Base-by-base conservation (phyloP, 2,797 vertebrate genomes). In the Australoheros facetus region DNA sequence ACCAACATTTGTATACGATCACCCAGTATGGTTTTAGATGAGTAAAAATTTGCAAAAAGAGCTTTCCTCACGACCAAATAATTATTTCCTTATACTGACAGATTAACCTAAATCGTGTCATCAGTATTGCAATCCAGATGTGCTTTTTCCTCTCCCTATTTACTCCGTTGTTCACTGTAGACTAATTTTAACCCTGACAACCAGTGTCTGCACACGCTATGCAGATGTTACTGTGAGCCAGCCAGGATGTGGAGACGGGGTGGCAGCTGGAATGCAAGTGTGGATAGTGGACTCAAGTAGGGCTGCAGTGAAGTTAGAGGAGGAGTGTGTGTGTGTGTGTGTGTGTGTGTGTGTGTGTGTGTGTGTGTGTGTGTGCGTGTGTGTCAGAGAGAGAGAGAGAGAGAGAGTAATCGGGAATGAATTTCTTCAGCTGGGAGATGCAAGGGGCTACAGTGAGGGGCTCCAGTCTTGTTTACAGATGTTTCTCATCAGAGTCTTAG, bases 381-480 rank as follows among this genome's bases (percentile, higher is more conserved):
- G 69, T 56, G 66, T 74, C n/a, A n/a, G n/a, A n/a, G n/a, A n/a
- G n/a, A n/a, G 34, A 48, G 55, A 42, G 56, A 28, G 26, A 80
- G 73, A 76, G 56, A 45, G 42, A 11, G 48, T 37, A 56, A 34
- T 19, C 62, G 28, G 21, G 53, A 77, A 71, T 57, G 76, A 82
- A 69, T 80, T 84, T 85, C 57, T 86, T 76, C 58, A 84, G 78
- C 80, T 60, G 70, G 51, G 75, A 86, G 85, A 90, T 85, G 57
- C 71, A 64, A 91, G 85, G 80, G 91, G 92, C 90, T 91, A 72
- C 78, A 92, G 89, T 74, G 80, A 89, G 89, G 93, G 90, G 86
- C 72, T 84, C 66, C 73, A 69, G 64, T 85, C 88, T 89, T 92
- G 89, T 94, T 94, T 94, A 92, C 94, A 95, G 93, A 95, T 95